These are phyloP conservation scores for Campylomormyrus numenius DNA, from an alignment of 2,113 vertebrate species.

Conservation along the genomic window DNA sequence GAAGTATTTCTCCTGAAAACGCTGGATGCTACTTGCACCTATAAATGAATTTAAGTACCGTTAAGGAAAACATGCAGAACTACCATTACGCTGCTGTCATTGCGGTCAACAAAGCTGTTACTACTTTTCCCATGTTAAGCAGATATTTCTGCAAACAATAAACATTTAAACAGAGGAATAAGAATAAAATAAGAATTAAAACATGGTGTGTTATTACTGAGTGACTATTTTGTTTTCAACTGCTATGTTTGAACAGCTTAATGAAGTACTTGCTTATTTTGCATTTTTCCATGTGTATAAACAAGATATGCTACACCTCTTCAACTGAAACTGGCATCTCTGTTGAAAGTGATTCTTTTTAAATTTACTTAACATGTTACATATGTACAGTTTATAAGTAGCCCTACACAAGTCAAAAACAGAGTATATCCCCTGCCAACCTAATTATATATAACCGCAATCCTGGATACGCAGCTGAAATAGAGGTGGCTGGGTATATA, in stretches of 20 bases:
- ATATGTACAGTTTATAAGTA: neutral
- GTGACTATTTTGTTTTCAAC: neutral
- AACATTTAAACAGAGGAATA: neutral
- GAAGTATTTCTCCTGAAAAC: conserved; percentile 94
- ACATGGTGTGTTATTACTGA: neutral
- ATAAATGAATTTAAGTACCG: conserved; percentile 10
- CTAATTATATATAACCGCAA: neutral
- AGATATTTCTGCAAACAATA: neutral
- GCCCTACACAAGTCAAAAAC: neutral
- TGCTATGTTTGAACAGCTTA: neutral
- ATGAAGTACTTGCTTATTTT: neutral
- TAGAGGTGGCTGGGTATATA: neutral
- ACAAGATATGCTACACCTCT: neutral
- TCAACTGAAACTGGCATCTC: neutral
- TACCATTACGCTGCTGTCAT: neutral
- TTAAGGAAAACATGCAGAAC: neutral
- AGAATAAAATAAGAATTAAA: neutral
- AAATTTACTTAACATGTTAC: neutral
- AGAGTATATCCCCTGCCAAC: neutral
- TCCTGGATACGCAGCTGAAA: neutral
- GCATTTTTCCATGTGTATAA: neutral
- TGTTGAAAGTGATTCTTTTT: neutral
- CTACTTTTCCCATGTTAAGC: neutral
- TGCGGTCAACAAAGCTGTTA: neutral
- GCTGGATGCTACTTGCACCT: conserved; percentile 82